Evolutionary conservation across 2,113 vertebrate genomes (phyloP), one percentile per base, ranked within the genome.

Genomic region (Bufo bufo): DNA sequence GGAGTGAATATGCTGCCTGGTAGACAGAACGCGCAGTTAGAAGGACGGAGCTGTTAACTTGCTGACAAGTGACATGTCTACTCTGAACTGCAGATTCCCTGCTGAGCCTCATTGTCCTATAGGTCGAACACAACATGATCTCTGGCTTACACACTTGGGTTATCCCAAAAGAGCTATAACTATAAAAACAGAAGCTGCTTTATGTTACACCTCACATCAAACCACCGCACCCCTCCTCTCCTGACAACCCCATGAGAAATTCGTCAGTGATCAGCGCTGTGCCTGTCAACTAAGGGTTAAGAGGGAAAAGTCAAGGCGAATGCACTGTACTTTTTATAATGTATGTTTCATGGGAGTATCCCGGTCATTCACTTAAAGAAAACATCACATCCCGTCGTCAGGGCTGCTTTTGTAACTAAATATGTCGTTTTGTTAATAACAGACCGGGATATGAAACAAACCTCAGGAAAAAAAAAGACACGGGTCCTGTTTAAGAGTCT

Each of bases 401-500:
- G 71, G 17, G 45, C 63, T 86, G 50, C 71, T 85, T 86, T 65
- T 16, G 85, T 86, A 78, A 86, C 56, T 65, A 54, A 66, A 86
- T 78, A 86, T 86, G 85, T 65, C 33, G 54, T 86, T 86, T 54
- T 86, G 84, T 33, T 86, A 78, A 84, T 84, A 71, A 84, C 63
- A 84, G 54, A 61, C 58, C 59, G 43, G 74, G 20, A 59, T 63
- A 50, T 86, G 58, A 52, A 77, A 43, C 61, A 77, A 85, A 75
- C 69, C 69, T 59, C 61, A 49, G 52, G 8, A 75, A 75, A 33
- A 33, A 33, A 33, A 50, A 85, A 59, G 82, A 85, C 66, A 17
- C 47, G 17, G 50, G 52, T 12, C 17, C 14, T 43, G 77, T 85
- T 54, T 84, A 85, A 45, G 69, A 16, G 58, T 75, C 66, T 77